Evolutionary conservation across 2,888 invertebrate species (phyloP).

Genomic region (Atethmia centrago): DNA sequence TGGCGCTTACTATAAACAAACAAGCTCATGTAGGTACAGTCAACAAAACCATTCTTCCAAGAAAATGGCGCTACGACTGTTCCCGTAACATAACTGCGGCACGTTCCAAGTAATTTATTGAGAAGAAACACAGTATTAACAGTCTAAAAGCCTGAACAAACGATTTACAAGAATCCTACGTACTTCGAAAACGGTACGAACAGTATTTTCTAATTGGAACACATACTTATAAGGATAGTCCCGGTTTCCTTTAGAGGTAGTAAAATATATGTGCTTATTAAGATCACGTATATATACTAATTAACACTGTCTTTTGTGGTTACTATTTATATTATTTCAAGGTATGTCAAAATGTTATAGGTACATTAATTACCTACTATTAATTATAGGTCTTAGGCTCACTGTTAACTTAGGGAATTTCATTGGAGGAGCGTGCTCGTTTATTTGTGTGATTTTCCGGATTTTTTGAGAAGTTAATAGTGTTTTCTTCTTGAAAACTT

Average conservation of each 20-base stretch:
- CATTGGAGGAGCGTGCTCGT: background rate
- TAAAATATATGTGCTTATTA: constrained; percentile 72
- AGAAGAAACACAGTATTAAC: constrained; percentile 57
- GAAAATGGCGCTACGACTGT: constrained; percentile 31
- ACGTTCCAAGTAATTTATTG: constrained; percentile 49
- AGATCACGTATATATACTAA: constrained; percentile 73
- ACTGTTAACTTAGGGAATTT: background rate
- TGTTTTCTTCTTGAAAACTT: background rate
- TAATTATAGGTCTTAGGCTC: constrained; percentile 9
- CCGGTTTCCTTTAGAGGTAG: constrained; percentile 67
- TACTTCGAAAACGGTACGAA: constrained; percentile 67
- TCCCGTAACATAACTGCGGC: constrained; percentile 31
- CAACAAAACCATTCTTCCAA: background rate
- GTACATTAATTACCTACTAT: background rate
- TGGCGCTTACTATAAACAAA: background rate
- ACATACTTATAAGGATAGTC: constrained; percentile 73
- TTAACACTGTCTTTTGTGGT: constrained; percentile 74
- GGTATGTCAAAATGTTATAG: constrained; percentile 20
- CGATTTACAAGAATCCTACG: constrained; percentile 68
- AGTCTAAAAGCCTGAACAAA: constrained; percentile 58
- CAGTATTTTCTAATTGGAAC: constrained; percentile 79
- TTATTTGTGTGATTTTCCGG: background rate
- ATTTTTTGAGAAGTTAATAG: background rate
- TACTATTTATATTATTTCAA: constrained; percentile 30
- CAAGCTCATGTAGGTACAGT: background rate